phyloP scores from a whole-genome alignment of 1,140 invertebrate species.

The Coptotermes formosanus region DNA sequence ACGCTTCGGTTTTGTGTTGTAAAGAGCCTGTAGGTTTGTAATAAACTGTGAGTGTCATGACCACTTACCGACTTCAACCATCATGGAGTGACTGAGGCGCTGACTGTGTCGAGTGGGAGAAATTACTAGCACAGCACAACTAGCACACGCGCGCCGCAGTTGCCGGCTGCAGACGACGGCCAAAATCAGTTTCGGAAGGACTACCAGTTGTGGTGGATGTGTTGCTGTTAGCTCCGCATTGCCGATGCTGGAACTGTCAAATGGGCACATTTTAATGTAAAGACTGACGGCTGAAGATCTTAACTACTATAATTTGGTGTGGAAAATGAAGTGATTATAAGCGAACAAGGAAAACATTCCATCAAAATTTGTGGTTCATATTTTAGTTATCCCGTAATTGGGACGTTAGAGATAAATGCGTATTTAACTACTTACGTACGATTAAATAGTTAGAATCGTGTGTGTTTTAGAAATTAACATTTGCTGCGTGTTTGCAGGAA shows the following conservation, averaged over 20 bases:
- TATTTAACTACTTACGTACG: background rate
- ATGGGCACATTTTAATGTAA: background rate
- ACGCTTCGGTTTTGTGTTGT: too few relatives aligned
- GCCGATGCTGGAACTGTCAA: background rate
- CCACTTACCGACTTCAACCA: background rate
- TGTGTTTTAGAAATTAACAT: background rate
- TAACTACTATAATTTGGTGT: background rate
- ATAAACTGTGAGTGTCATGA: background rate
- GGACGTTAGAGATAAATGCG: background rate
- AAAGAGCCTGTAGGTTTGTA: too few relatives aligned
- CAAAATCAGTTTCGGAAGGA: background rate
- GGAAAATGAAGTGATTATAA: background rate
- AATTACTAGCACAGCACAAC: background rate
- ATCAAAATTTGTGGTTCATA: background rate
- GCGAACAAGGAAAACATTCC: background rate
- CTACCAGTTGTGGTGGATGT: background rate
- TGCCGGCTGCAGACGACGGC: background rate
- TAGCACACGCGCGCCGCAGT: background rate
- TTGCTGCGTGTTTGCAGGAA: background rate
- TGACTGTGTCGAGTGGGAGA: background rate
- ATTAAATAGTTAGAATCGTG: background rate
- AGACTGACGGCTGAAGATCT: background rate
- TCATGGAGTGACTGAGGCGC: background rate
- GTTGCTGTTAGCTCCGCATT: background rate
- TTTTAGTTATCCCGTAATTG: background rate